Percentiles rank a stretch among this genome's conserved stretches.
These are phyloP conservation scores for Olivierus martensii DNA, from an alignment of 1,140 invertebrate species.

Conservation along the genomic window DNA sequence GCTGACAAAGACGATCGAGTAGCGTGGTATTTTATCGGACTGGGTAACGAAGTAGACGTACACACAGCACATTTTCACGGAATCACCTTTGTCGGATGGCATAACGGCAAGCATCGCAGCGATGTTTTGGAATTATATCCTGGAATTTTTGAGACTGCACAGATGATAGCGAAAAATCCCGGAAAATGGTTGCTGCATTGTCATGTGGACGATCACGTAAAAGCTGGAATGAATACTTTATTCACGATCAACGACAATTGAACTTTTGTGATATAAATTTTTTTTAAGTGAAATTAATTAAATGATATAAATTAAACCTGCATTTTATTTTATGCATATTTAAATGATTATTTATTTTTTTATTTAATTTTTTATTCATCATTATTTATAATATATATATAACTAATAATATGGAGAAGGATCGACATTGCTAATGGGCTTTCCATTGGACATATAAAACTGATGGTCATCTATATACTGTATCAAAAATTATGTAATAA, in stretches of 20 bases:
- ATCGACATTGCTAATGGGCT: no score
- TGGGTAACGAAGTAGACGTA: constrained; percentile 23
- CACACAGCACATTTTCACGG: constrained; percentile 28
- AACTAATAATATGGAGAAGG: no score
- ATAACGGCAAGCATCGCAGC: constrained; percentile 18
- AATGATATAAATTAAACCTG: no score
- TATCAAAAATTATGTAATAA: no score
- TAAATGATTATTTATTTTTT: no score
- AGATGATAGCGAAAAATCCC: constrained; percentile 22
- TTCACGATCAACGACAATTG: constrained; percentile 17
- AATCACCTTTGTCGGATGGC: constrained; percentile 22
- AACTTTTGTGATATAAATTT: no score
- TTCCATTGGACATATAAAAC: no score
- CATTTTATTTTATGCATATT: no score
- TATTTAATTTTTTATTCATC: no score
- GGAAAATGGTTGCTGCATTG: constrained; percentile 22
- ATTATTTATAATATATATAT: no score
- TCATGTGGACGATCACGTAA: constrained; percentile 15
- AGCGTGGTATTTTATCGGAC: constrained; percentile 24
- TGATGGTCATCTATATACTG: no score
- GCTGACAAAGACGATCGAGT: constrained; percentile 20
- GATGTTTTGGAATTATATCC: constrained; percentile 27
- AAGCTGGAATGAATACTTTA: constrained; percentile 9
- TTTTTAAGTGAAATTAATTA: no score
- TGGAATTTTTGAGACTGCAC: constrained; percentile 21